Evolutionary conservation across 2,888 invertebrate species (phyloP), one percentile per base, ranked within the genome.

Genomic region (Melangyna quadrimaculata): DNA sequence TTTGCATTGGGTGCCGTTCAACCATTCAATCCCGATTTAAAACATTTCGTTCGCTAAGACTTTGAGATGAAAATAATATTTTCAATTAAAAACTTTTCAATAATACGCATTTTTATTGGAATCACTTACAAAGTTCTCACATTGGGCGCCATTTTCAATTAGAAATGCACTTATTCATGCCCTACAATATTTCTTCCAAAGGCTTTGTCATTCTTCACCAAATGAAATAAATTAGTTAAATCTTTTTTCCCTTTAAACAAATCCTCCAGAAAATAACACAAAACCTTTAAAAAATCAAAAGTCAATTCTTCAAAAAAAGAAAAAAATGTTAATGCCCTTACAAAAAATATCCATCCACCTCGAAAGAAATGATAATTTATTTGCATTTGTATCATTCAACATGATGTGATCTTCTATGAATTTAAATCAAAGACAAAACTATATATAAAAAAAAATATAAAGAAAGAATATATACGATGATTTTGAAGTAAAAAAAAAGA

Each of bases 391-490:
- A 48, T 72, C 59, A 63, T 71, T 61, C 32, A 45, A 32, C 61
- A 14, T 67, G 48, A 22, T 61, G 48, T 73, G 73, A 81, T 65
- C 67, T 61, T 27, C 29, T 35, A 70, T 53, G 73, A 86, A 86
- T 81, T 81, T 80, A 75, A 80, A 80, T 86, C 86, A 80, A 67
- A 74, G 77, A 77, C 51, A 51, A 51, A 43, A 51, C 14, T 51
- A 17, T 53, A 27, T 4, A 53, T 7, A 8, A 29, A 61, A 37
- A 63, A 17, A 17, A 63, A 69, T 43, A 67, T 19, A 55, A n/a
- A 48, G 17, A 3, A 22, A 45, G 51, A 48, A 29, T 17, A 37
- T n/a, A 59, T 19, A 45, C 14, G 14, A 71, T 19, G 51, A 77
- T n/a, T 51, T 27, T 17, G 27, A 61, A 61, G 24, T 10, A 35